phyloP scores from a whole-genome alignment of 1,140 invertebrate genomes.

The Lordiphosa clarofinis region DNA sequence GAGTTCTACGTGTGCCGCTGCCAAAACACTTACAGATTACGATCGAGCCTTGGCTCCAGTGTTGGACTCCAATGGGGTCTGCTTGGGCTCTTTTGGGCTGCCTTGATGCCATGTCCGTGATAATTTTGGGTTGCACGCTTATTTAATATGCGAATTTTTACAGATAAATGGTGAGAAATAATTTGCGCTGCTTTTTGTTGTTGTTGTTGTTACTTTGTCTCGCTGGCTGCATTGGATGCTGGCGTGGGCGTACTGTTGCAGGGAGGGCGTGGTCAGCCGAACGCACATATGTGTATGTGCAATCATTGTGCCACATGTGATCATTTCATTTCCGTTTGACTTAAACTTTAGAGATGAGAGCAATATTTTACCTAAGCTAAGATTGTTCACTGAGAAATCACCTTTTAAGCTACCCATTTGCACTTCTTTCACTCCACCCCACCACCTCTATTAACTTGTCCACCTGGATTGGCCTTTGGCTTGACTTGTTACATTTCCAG shows the following conservation, averaged over 20 bases:
- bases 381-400: neutral
- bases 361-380: neutral
- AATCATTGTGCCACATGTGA: constrained; percentile 35
- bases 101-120: constrained; percentile 68
- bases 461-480: constrained; percentile 69
- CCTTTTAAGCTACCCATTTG: too few relatives aligned
- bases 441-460: constrained; percentile 47
- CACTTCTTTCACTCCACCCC: neutral
- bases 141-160: constrained; percentile 78
- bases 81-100: constrained; percentile 6
- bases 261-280: constrained; percentile 33
- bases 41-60: constrained; percentile 49
- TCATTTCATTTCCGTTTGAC: constrained; percentile 61
- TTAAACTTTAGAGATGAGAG: neutral
- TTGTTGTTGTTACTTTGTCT: constrained; percentile 22
- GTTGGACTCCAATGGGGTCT: neutral
- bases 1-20: constrained; percentile 35
- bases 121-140: constrained; percentile 77
- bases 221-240: constrained; percentile 12
- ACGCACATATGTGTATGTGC: constrained; percentile 17
- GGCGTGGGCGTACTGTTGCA: constrained; percentile 61
- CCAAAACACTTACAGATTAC: constrained; percentile 72
- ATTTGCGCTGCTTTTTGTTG: constrained; percentile 67
- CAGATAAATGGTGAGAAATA: constrained; percentile 78
- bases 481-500: constrained; percentile 61